These are phyloP conservation scores for Clavelina lepadiformis DNA, from an alignment of 23 tunicate genomes.

Conservation along the genomic window DNA sequence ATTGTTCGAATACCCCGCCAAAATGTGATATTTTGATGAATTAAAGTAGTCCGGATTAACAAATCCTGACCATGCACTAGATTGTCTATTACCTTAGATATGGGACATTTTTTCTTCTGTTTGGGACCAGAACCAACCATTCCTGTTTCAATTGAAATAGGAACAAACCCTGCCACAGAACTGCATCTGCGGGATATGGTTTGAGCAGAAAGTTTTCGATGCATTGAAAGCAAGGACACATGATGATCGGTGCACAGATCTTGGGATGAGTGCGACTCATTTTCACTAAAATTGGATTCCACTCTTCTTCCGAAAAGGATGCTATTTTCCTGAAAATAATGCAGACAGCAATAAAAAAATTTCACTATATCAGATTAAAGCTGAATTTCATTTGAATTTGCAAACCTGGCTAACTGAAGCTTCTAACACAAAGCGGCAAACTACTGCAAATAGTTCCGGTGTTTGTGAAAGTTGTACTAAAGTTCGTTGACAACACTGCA, in stretches of 20 bases:
- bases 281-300: constrained; percentile 35
- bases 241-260: constrained; percentile 24
- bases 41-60: too few species aligned
- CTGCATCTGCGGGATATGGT: constrained; percentile 3
- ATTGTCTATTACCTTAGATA: constrained; percentile 47
- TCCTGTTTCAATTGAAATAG: constrained; percentile 68
- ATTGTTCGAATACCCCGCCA: too few species aligned
- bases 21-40: not conserved
- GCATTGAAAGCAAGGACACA: constrained; percentile 44
- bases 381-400: not conserved
- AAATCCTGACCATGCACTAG: too few species aligned
- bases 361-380: not conserved
- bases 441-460: constrained; percentile 50
- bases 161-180: constrained; percentile 38
- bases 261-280: constrained; percentile 6
- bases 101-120: constrained; percentile 56
- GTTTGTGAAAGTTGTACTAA: constrained; percentile 58
- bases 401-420: constrained; percentile 24
- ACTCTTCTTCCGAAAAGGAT: constrained; percentile 50
- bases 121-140: constrained; percentile 63
- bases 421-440: constrained; percentile 58
- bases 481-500: constrained; percentile 67
- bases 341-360: too few species aligned
- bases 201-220: constrained; percentile 32
- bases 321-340: constrained; percentile 36